Evolutionary conservation across 2,888 invertebrate genomes (phyloP), one percentile per base, ranked within the genome.

Genomic region (Saturnia pavonia): DNA sequence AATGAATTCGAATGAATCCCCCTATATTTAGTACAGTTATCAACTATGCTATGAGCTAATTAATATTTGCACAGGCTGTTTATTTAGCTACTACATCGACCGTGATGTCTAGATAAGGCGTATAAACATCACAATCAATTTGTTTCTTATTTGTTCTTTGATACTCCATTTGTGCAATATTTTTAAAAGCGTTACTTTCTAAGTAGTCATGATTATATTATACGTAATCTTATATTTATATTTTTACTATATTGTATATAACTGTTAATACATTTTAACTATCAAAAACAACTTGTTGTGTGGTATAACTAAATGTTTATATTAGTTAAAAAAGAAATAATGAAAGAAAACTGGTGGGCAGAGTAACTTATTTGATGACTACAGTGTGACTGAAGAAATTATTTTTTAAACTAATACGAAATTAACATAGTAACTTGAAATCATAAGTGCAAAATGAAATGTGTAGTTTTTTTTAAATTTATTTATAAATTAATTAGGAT

Each of bases 31-130:
- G 7, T 74, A 48, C 34, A 42, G 43, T 69, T 69, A 69, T 45
- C 57, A 67, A 60, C 63, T 68, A 16, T 27, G 43, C 34, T 80
- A 79, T 79, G 77, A 83, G 78, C 76, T 81, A 84, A 83, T 78
- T 77, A 80, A 73, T 90, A 83, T 88, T 88, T 87, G 76, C 77
- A 75, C 76, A 78, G 72, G 69, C 68, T 85, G 80, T 86, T 82
- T 81, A 76, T 73, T 73, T 74, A 80, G 81, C 85, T 80, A 81
- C 85, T 84, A 83, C 80, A 82, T 77, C n/a, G n/a, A 77, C 77
- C 75, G 73, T 82, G 77, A 83, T 79, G 78, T 78, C 71, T 71
- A 75, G 88, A 90, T 88, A 88, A 82, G 76, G 69, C 72, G 70
- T 74, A 74, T 79, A 82, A 84, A 84, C 75, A 82, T 60, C 70